Percentiles rank a stretch among this genome's conserved stretches.
phyloP scores from a whole-genome alignment of 2,113 vertebrate genomes.

The Toxostoma redivivum region DNA sequence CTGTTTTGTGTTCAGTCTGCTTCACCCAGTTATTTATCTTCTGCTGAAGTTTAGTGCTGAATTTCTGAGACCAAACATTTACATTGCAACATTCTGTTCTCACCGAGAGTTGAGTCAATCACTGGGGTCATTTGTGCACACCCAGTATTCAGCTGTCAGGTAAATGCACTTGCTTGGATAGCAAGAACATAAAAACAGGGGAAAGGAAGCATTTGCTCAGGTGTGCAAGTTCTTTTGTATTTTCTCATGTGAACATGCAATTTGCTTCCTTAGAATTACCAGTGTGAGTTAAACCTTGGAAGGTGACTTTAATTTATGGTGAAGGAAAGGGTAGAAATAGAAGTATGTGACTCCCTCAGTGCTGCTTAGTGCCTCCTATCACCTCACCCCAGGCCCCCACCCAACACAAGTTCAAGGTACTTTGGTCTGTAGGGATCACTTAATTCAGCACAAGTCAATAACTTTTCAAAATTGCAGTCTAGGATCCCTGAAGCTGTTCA shows the following conservation, averaged over 20 bases:
- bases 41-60: background rate
- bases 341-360: accelerated
- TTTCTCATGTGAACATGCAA: background rate
- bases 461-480: background rate
- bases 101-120: background rate
- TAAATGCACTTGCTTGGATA: background rate
- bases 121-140: background rate
- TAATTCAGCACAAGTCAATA: background rate
- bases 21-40: background rate
- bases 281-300: background rate
- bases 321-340: background rate
- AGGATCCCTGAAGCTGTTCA: background rate
- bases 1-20: background rate
- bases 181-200: background rate
- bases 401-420: background rate
- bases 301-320: background rate
- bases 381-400: background rate
- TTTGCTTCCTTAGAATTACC: background rate
- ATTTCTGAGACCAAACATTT: background rate
- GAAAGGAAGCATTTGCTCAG: background rate
- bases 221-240: background rate
- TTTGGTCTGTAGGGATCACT: background rate
- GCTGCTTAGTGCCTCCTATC: background rate
- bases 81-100: background rate
- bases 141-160: background rate